Conservation (phyloP, 2,888 invertebrate genomes). For the Anticlea derivata region DNA sequence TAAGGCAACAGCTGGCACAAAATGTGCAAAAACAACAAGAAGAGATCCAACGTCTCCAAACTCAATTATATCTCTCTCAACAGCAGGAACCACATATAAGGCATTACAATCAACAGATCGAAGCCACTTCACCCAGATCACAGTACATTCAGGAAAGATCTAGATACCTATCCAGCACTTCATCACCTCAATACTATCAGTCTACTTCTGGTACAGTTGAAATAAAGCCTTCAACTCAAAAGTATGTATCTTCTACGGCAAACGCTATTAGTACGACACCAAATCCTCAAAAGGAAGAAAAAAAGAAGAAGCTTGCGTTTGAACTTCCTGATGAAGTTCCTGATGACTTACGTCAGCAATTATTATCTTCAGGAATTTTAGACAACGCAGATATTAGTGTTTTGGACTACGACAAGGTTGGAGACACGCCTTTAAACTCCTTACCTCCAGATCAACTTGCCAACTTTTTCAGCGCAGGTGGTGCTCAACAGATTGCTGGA, state of each 20-base stretch:
- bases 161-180: slow-evolving; percentile 62
- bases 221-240: slow-evolving; percentile 78
- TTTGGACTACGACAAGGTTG: slow-evolving; percentile 94
- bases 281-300: slow-evolving; percentile 76
- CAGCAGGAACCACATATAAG: slow-evolving; percentile 59
- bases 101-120: slow-evolving; percentile 57
- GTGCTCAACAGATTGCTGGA: slow-evolving; percentile 87
- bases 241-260: slow-evolving; percentile 74
- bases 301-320: slow-evolving; percentile 80
- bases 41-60: slow-evolving; percentile 77
- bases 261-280: slow-evolving; percentile 74
- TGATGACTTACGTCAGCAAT: slow-evolving; percentile 91
- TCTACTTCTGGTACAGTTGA: slow-evolving; percentile 74
- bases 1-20: slow-evolving; percentile 68
- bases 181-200: slow-evolving; percentile 66
- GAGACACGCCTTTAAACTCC: slow-evolving; percentile 92
- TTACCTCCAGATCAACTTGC: slow-evolving; percentile 93
- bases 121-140: slow-evolving; percentile 62
- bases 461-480: slow-evolving; percentile 93
- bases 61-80: slow-evolving; percentile 66
- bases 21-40: slow-evolving; percentile 81
- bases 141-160: slow-evolving; percentile 73
- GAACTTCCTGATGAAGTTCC: slow-evolving; percentile 94
- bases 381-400: slow-evolving; percentile 95
- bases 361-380: slow-evolving; percentile 92